These are phyloP conservation scores for Enteromius mattozi DNA, from an alignment of 2,797 vertebrate species.

Conservation along the genomic window DNA sequence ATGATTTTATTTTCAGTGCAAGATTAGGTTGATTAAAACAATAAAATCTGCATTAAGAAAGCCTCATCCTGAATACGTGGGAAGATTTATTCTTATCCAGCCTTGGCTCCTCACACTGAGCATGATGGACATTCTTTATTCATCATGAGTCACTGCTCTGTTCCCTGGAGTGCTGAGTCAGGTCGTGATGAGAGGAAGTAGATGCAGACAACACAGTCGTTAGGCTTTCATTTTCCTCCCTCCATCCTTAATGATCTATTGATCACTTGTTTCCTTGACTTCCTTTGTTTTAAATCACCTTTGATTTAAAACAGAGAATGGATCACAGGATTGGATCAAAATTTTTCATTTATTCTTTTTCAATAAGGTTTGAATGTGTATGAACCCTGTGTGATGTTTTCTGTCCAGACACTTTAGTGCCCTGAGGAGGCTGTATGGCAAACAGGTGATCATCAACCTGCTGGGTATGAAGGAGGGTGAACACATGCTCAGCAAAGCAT, in stretches of 20 bases:
- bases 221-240: not conserved
- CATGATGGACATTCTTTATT: slow-evolving; percentile 11
- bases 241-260: not conserved
- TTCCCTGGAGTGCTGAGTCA: slow-evolving; percentile 44
- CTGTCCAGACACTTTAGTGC: slow-evolving; percentile 90
- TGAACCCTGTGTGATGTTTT: slow-evolving; percentile 20
- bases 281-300: not conserved
- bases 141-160: slow-evolving; percentile 31
- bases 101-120: not conserved
- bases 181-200: slow-evolving; percentile 20
- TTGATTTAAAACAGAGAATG: not conserved
- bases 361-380: not conserved
- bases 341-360: not conserved
- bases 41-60: not conserved
- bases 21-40: not conserved
- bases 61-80: not conserved
- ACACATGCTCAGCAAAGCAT: slow-evolving; percentile 98
- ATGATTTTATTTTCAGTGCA: not conserved
- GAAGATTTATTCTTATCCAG: not conserved
- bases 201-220: not conserved
- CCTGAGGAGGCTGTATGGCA: slow-evolving; percentile 90
- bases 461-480: slow-evolving; percentile 98
- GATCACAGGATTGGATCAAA: not conserved
- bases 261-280: not conserved
- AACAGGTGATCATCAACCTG: slow-evolving; percentile 95